Evolutionary conservation across 2,113 vertebrate genomes (phyloP).

Genomic region (Ivindomyrus marchei): DNA sequence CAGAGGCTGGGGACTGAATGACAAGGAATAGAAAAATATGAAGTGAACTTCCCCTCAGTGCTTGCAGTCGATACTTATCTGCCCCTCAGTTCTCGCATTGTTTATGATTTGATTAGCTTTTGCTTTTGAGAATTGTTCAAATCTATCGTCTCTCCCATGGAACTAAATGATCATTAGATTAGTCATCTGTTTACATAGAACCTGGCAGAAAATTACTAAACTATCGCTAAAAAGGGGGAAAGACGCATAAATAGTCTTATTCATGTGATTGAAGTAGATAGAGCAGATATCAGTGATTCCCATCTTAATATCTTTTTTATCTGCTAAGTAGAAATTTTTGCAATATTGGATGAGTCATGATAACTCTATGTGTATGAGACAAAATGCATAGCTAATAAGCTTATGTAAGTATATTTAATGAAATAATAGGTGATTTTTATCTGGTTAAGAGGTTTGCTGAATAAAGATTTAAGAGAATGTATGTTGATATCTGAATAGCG

Average conservation of each 20-base stretch:
- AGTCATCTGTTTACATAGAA: background rate
- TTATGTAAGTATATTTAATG: background rate
- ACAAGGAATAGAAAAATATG: background rate
- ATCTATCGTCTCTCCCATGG: background rate
- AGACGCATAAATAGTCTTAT: background rate
- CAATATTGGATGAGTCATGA: background rate
- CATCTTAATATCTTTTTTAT: background rate
- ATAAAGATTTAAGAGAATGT: background rate
- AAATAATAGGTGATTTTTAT: background rate
- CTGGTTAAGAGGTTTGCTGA: background rate
- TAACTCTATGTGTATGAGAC: background rate
- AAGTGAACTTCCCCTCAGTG: background rate
- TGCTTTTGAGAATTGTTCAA: conserved; percentile 1
- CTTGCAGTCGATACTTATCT: background rate
- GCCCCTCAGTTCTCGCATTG: background rate
- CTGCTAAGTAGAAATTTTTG: background rate
- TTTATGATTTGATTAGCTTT: background rate
- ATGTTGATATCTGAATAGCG: background rate
- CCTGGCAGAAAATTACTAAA: background rate
- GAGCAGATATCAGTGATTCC: background rate
- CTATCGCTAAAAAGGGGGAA: background rate
- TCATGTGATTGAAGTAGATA: background rate
- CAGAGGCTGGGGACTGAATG: background rate
- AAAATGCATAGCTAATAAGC: background rate
- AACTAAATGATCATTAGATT: background rate